Evolutionary conservation across 2,888 invertebrate species (phyloP).

Genomic region (Scaptomyza flava): DNA sequence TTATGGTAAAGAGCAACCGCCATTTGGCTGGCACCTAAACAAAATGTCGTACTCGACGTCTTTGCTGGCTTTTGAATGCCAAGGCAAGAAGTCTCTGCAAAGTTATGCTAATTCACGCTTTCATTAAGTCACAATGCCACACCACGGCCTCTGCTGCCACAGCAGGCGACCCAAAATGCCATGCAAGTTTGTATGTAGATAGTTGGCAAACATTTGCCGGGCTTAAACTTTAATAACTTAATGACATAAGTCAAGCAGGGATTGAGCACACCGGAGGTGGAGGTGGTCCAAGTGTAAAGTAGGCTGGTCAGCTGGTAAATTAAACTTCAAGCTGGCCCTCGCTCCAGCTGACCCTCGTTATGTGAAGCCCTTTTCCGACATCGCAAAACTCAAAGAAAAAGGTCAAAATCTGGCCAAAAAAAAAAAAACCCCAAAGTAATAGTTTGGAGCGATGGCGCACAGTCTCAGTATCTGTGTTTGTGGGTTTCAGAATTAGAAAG

Average conservation of each 20-base stretch:
- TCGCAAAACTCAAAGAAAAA: slow-evolving; percentile 51
- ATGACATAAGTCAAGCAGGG: slow-evolving; percentile 66
- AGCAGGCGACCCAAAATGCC: slow-evolving; percentile 28
- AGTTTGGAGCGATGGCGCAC: slow-evolving; percentile 13
- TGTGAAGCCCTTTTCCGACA: slow-evolving; percentile 42
- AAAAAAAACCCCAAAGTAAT: slow-evolving; percentile 28
- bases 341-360: slow-evolving; percentile 70
- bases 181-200: slow-evolving; percentile 55
- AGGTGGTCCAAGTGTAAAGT: slow-evolving; percentile 57
- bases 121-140: slow-evolving; percentile 67
- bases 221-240: slow-evolving; percentile 74
- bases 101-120: slow-evolving; percentile 75
- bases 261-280: slow-evolving; percentile 2
- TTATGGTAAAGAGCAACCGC: slow-evolving; percentile 17
- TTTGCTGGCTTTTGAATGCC: slow-evolving; percentile 39
- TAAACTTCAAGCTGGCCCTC: slow-evolving; percentile 52
- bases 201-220: slow-evolving; percentile 71
- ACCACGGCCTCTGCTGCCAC: slow-evolving; percentile 15
- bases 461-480: slow-evolving; percentile 8
- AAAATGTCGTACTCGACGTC: slow-evolving; percentile 22
- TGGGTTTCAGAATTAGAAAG: slow-evolving; percentile 42
- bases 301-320: slow-evolving; percentile 76
- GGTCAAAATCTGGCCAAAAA: slow-evolving; percentile 50
- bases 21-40: slow-evolving; percentile 20
- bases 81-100: slow-evolving; percentile 31